These are phyloP conservation scores for Picus viridis DNA, from an alignment of 2,797 vertebrate genomes.

Conservation along the genomic window DNA sequence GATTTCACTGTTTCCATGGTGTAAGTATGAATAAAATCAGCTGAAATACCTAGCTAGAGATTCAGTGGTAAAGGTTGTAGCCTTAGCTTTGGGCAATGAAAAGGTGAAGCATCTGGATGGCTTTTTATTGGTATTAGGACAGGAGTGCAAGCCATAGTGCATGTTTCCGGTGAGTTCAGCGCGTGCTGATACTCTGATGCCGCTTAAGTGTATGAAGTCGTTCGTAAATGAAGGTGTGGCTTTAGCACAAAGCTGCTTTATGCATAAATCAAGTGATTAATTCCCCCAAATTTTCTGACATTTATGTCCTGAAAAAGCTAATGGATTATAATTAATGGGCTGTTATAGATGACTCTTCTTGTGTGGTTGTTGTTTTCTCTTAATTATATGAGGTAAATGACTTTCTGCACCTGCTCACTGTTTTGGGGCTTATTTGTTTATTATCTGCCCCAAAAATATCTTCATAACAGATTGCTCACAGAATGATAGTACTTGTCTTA, in stretches of 20 bases:
- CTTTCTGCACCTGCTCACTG: neutral
- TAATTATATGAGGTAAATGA: neutral
- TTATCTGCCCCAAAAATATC: too few relatives aligned
- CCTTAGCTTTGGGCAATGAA: slow-evolving; percentile 36
- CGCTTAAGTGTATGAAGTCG: neutral
- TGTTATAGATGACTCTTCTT: neutral
- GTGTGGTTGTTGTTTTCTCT: neutral
- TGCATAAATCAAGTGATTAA: neutral
- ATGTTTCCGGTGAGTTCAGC: neutral
- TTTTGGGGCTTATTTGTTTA: neutral
- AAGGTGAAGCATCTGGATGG: slow-evolving; percentile 7
- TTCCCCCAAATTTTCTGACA: neutral
- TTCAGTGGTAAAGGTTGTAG: slow-evolving; percentile 51
- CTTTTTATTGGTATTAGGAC: neutral
- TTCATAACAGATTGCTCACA: neutral
- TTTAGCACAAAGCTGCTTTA: neutral
- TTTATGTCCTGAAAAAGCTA: neutral
- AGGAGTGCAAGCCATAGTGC: neutral
- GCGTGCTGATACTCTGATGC: neutral
- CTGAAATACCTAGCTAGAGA: slow-evolving; percentile 49
- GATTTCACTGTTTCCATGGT: slow-evolving; percentile 74
- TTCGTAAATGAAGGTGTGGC: neutral
- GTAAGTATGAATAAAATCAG: slow-evolving; percentile 76
- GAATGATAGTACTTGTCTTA: neutral
- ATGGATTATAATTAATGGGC: neutral